Evolutionary conservation across 2,113 vertebrate genomes (phyloP).

Genomic region (Rousettus leschenaultii): DNA sequence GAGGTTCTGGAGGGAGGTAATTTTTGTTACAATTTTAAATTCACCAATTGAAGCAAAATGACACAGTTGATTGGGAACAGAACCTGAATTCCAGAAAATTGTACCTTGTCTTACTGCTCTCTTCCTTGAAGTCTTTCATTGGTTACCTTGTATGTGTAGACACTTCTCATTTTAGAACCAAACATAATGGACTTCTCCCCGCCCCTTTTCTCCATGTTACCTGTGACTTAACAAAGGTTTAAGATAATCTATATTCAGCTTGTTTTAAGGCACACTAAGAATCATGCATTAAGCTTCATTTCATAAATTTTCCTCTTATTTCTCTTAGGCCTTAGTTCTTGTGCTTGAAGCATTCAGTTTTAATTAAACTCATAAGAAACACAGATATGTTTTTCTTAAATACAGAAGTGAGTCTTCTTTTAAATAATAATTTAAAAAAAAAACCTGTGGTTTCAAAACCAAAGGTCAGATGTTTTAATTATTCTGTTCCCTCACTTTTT

Average conservation of each 20-base stretch:
- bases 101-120: background rate
- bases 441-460: background rate
- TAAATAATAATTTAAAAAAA: background rate
- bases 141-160: background rate
- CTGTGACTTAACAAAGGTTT: background rate
- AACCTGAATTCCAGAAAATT: background rate
- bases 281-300: background rate
- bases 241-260: background rate
- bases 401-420: background rate
- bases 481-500: background rate
- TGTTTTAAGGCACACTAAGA: background rate
- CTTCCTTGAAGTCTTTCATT: background rate
- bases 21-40: slow-evolving; percentile 38
- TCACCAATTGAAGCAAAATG: background rate
- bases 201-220: background rate
- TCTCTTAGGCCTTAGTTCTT: background rate
- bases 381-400: background rate
- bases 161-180: slow-evolving; percentile 15
- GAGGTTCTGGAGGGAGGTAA: background rate
- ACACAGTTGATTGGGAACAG: slow-evolving; percentile 26
- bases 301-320: background rate
- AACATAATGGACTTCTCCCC: background rate
- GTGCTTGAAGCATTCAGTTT: background rate
- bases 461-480: background rate
- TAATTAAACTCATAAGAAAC: slow-evolving; percentile 23